Evolutionary conservation across 1,140 invertebrate genomes (phyloP).

Genomic region (Aethina tumida): DNA sequence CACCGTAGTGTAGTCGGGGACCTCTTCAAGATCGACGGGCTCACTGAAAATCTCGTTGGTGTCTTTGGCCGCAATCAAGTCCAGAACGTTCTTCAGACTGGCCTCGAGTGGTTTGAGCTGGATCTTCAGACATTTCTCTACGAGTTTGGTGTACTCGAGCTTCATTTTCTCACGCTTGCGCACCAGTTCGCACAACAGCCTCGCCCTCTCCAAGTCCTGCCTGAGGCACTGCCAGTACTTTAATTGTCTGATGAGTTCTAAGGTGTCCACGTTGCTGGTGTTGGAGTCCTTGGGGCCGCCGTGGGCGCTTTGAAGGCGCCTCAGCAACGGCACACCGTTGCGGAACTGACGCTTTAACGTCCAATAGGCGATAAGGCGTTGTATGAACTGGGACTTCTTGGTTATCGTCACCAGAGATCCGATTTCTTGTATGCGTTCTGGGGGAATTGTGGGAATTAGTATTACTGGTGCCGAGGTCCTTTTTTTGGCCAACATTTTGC

Average conservation of each 20-base stretch:
- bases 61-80: conserved; percentile 70
- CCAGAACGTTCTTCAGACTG: conserved; percentile 62
- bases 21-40: conserved; percentile 83
- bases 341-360: conserved; percentile 90
- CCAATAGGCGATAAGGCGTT: conserved; percentile 86
- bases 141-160: conserved; percentile 72
- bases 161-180: conserved; percentile 93
- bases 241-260: conserved; percentile 73
- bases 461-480: conserved; percentile 83
- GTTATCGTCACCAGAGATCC: conserved; percentile 56
- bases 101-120: conserved; percentile 74
- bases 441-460: conserved; percentile 87
- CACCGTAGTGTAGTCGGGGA: conserved; percentile 86
- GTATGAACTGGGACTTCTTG: conserved; percentile 79
- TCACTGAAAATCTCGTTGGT: conserved; percentile 82
- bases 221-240: conserved; percentile 92
- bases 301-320: conserved; percentile 67
- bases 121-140: conserved; percentile 70
- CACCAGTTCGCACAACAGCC: conserved; percentile 87
- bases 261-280: conserved; percentile 43
- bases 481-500: conserved; percentile 67
- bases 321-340: conserved; percentile 89
- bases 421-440: conserved; percentile 79
- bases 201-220: conserved; percentile 88
- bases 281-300: conserved; percentile 30